Conservation (phyloP, 2,797 vertebrate genomes). For the Thamnophis elegans region DNA sequence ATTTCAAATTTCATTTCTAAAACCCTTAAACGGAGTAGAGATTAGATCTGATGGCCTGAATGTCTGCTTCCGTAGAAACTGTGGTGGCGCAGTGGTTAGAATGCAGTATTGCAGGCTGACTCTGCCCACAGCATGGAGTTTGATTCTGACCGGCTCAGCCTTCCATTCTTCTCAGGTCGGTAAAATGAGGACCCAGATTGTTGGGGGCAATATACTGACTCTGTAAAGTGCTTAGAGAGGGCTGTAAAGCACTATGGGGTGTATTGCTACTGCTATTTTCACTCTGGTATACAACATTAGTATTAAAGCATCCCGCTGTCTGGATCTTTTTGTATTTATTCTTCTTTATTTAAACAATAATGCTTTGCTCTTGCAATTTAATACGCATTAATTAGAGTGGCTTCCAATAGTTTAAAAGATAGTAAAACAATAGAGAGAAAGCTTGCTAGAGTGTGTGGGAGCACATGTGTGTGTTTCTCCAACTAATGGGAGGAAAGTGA, state of each 20-base stretch:
- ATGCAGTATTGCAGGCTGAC: background rate
- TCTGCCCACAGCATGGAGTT: background rate
- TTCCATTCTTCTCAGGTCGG: background rate
- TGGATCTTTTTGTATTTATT: background rate
- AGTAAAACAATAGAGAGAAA: background rate
- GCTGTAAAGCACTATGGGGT: background rate
- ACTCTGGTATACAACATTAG: background rate
- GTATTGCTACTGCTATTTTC: background rate
- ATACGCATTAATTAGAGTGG: background rate
- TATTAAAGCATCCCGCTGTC: background rate
- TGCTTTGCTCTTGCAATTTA: background rate
- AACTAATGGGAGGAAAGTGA: background rate
- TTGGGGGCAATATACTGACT: background rate
- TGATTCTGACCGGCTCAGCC: background rate
- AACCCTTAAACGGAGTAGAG: background rate
- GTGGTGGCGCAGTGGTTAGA: background rate
- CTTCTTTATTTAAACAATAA: background rate
- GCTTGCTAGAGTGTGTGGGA: background rate
- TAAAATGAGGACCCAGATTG: background rate
- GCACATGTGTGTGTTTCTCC: background rate
- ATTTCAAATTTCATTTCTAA: background rate
- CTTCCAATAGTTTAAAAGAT: background rate
- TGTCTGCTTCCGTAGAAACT: background rate
- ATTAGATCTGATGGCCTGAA: background rate
- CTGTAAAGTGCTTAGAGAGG: background rate